Conservation (phyloP, 2,113 vertebrate genomes). For the Psophia crepitans region DNA sequence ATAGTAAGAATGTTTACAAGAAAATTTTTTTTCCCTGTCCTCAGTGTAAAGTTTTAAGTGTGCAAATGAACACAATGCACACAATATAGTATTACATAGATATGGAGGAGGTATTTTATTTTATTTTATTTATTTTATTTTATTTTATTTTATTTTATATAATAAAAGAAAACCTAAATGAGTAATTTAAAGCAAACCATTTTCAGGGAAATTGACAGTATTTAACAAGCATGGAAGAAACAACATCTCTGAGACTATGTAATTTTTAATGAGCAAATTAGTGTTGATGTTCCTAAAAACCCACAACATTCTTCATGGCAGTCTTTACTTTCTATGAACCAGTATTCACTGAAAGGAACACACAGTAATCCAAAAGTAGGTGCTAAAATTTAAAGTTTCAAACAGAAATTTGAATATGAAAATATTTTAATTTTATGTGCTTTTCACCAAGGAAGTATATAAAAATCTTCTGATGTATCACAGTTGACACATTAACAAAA, state of each 20-base stretch:
- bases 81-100: neutral
- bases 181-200: neutral
- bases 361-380: neutral
- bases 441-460: neutral
- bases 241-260: neutral
- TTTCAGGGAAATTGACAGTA: neutral
- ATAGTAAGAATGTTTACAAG: neutral
- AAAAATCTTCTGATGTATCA: neutral
- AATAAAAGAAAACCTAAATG: neutral
- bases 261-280: conserved; percentile 18
- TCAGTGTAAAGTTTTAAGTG: neutral
- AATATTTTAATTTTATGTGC: neutral
- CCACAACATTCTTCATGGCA: neutral
- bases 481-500: neutral
- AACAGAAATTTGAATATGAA: neutral
- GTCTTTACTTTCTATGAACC: neutral
- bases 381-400: neutral
- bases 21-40: neutral
- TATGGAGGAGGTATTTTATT: neutral
- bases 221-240: conserved; percentile 15
- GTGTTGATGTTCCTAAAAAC: conserved; percentile 6
- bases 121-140: neutral
- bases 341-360: neutral
- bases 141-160: neutral
- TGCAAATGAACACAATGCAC: neutral